A percentile compares a stretch with the other conserved stretches of the same genome.
Conservation (phyloP, 2,888 invertebrate species). For the Druceiella hillmani region DNA sequence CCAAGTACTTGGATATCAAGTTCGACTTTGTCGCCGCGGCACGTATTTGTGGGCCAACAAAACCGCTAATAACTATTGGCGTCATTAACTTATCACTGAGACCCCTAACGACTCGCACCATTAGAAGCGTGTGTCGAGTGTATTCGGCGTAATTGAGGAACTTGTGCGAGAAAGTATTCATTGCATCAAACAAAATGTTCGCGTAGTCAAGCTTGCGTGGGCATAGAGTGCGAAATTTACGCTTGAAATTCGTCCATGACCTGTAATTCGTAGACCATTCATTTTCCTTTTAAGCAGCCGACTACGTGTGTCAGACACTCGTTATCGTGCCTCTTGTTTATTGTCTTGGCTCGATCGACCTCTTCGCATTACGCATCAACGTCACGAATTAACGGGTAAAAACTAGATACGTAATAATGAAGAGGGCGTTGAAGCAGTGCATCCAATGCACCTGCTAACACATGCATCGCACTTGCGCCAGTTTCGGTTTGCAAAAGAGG, state of each 20-base stretch:
- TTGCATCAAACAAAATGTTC: conserved; percentile 15
- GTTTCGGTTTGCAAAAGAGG: too few species aligned
- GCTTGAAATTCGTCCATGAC: conserved; percentile 20
- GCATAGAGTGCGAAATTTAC: too few species aligned
- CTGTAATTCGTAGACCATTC: conserved; percentile 17
- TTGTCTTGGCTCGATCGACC: too few species aligned
- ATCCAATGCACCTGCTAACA: too few species aligned
- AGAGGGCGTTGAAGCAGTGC: too few species aligned
- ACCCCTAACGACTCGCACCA: conserved; percentile 10
- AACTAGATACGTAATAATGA: conserved; percentile 17
- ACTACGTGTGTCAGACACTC: too few species aligned
- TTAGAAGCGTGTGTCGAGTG: conserved; percentile 13
- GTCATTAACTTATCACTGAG: conserved; percentile 5
- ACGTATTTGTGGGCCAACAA: conserved; percentile 5
- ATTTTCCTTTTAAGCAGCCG: conserved; percentile 13
- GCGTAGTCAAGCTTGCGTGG: conserved; percentile 13
- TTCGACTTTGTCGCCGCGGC: too few species aligned
- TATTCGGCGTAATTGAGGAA: conserved; percentile 18
- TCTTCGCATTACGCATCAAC: conserved; percentile 14
- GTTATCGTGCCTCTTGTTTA: too few species aligned
- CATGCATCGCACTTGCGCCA: too few species aligned
- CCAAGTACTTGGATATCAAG: too few species aligned
- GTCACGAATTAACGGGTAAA: conserved; percentile 14
- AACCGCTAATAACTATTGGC: neutral
- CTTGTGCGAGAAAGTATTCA: conserved; percentile 13